Base-by-base conservation (phyloP, 2,113 vertebrate genomes). In the Pelobates fuscus region DNA sequence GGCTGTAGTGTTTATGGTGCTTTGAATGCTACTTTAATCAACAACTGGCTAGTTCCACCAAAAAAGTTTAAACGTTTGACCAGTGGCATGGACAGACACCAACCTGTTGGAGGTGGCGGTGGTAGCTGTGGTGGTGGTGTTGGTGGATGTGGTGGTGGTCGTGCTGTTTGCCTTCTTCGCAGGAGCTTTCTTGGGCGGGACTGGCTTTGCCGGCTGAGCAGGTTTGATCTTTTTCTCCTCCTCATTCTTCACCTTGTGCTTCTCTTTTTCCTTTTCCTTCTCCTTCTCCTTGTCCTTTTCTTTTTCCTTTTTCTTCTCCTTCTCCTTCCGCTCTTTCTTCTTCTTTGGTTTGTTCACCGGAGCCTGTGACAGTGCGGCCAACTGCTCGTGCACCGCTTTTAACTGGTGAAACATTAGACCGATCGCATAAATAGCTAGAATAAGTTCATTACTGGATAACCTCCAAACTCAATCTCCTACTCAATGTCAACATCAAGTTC, bases 251-350 rank as follows among this genome's bases (percentile, higher is more conserved):
- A 77, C 79, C 87, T 92, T 94, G 84, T 91, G 89, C 88, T 90
- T 87, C 60, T 92, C 91, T 70, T 89, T 92, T 12, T 92, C 89
- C 85, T 90, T 87, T 59, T 92, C 90, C 70, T 89, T 92, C 12
- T 92, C 88, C 14, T 89, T 94, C 21, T 89, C 84, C 77, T 94
- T 96, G 3, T 94, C 90, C 65, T 86, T 90, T 59, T 93, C 88
- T 75, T 90, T 91, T 81, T 92, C 92, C 41, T 89, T 86, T 80
- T 88, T n/a, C n/a, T n/a, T 92, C 74, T 93, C 89, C 30, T 93
- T 95, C 52, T 95, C 95, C 75, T 97, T 95, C 86, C 94, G 97
- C 84, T 98, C 93, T 54, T 92, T 94, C 79, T 93, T 94, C 87
- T 92, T 94, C 92, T 95, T 98, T 85, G 94, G 93, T 88, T 95